Evolutionary conservation across 2,888 invertebrate species (phyloP), one percentile per base, ranked within the genome.

Genomic region (Eretmocerus hayati): DNA sequence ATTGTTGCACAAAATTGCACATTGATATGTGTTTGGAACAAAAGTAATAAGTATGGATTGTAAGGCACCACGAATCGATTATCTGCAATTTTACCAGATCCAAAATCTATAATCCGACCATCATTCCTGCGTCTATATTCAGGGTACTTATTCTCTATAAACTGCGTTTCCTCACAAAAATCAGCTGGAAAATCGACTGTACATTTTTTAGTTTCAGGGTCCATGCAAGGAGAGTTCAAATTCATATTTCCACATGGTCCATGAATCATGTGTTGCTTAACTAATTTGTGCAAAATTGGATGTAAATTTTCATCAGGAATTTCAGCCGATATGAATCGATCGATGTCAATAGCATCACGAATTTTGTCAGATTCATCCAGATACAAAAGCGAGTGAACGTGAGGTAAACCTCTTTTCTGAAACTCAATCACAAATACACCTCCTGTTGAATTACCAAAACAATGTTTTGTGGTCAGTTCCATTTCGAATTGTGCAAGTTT

Each of bases 251-350:
- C 44, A 21, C 44, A 44, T 9, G 44, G 37, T 22, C 44, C 44
- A 37, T 44, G 37, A 2, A 44, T 23, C 44, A 44, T 44, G 26
- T 13, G 35, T 23, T 37, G 21, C 37, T 44, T 35, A 15, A 36
- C 37, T 9, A 33, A n/a, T 9, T 33, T n/a, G n/a, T 33, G 15
- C 15, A 33, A 33, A 9, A 9, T 6, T 9, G 33, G 33, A n/a
- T 33, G 15, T n/a, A n/a, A 5, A 33, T 9, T 33, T 9, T 33
- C 15, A 33, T 33, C 15, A n/a, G 33, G 33, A 33, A 33, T 33
- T 33, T 33, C 33, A 9, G 33, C 33, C 9, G n/a, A 33, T 9
- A 33, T 33, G 5, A 33, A 5, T 9, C 15, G 5, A n/a, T 33
- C 33, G 5, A 33, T n/a, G 5, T 33, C 8, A 33, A n/a, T 16